phyloP scores from a whole-genome alignment of 2,797 vertebrate species.

The Parambassis ranga region DNA sequence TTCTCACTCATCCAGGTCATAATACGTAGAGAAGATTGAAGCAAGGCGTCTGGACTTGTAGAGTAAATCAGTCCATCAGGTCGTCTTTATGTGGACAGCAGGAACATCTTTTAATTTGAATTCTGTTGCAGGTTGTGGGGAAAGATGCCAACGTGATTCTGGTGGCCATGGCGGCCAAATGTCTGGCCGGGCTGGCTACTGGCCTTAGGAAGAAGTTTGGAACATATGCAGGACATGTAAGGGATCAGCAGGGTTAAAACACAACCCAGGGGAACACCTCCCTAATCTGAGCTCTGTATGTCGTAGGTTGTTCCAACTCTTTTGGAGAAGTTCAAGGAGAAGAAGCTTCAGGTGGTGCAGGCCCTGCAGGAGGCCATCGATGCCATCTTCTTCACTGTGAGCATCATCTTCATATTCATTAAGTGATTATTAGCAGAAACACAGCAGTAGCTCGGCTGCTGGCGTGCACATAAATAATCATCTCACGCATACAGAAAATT shows the following conservation, averaged over 20 bases:
- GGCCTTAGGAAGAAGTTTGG: constrained; percentile 98
- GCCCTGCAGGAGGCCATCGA: constrained; percentile 96
- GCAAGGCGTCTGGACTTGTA: no score
- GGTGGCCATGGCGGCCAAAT: constrained; percentile 95
- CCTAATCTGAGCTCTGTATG: neutral
- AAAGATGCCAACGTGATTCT: constrained; percentile 99
- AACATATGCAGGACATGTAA: constrained; percentile 93
- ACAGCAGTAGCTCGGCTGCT: no score
- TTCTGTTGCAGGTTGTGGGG: constrained; percentile 87
- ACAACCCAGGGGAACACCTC: neutral
- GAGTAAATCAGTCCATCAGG: no score
- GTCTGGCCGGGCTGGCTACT: constrained; percentile 88
- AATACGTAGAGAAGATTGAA: no score
- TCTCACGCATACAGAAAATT: no score
- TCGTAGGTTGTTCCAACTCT: constrained; percentile 93
- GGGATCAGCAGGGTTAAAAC: no score
- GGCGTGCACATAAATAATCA: no score
- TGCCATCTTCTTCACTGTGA: constrained; percentile 95
- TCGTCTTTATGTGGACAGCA: no score
- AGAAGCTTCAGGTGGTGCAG: constrained; percentile 96
- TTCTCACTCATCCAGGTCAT: no score
- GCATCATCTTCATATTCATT: constrained; percentile 45
- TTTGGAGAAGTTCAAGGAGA: constrained; percentile 98
- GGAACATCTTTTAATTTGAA: no score
- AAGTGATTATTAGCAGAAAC: no score